These are phyloP conservation scores for Microctenopoma lineatum DNA, from an alignment of 2,797 vertebrate genomes.

Conservation along the genomic window DNA sequence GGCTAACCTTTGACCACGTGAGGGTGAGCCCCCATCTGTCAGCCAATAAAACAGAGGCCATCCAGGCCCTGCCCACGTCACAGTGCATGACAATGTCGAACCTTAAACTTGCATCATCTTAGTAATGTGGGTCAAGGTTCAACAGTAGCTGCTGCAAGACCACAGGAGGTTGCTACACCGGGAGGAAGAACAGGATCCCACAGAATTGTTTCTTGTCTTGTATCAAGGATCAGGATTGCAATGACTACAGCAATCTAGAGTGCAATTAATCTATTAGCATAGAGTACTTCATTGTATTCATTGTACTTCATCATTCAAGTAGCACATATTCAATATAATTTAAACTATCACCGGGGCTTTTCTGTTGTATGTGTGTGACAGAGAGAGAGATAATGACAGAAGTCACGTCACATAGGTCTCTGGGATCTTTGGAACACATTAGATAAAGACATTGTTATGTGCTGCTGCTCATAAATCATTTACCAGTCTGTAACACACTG, in stretches of 20 bases:
- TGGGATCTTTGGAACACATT: slow-evolving; percentile 42
- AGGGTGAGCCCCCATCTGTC: slow-evolving; percentile 33
- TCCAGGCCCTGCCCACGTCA: slow-evolving; percentile 32
- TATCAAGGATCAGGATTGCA: neutral
- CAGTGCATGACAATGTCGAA: slow-evolving; percentile 3
- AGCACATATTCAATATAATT: too few relatives aligned
- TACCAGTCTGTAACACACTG: slow-evolving; percentile 32
- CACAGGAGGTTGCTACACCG: neutral
- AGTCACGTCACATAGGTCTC: neutral
- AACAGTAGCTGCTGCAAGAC: slow-evolving; percentile 22
- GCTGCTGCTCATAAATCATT: slow-evolving; percentile 66
- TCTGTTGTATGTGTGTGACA: neutral
- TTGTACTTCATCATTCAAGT: too few relatives aligned
- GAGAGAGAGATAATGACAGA: neutral
- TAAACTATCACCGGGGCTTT: too few relatives aligned
- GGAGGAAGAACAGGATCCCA: neutral
- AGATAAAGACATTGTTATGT: slow-evolving; percentile 19
- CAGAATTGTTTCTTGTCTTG: neutral
- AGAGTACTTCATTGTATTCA: too few relatives aligned
- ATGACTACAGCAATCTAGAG: too few relatives aligned
- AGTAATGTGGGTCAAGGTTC: slow-evolving; percentile 62
- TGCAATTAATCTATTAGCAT: too few relatives aligned
- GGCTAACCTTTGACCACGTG: slow-evolving; percentile 18
- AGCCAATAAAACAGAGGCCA: slow-evolving; percentile 51
- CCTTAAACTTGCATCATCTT: slow-evolving; percentile 58